Evolutionary conservation across 64 coral and sea anemone genomes (phyloP).

Genomic region (Orbicella faveolata): DNA sequence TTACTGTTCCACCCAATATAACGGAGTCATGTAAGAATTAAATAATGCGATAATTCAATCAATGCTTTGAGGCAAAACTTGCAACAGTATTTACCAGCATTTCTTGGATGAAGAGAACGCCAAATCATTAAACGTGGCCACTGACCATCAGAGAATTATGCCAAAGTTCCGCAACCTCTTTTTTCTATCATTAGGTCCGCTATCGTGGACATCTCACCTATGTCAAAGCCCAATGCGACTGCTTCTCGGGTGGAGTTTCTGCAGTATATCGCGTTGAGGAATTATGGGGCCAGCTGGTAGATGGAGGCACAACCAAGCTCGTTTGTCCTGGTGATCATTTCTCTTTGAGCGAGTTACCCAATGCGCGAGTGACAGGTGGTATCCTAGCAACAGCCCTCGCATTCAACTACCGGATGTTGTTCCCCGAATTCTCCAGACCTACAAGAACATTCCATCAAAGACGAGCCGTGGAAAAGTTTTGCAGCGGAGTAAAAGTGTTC

Average conservation of each 20-base stretch:
- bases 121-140: too few relatives aligned
- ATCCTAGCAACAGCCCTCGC: slow-evolving; percentile 18
- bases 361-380: slow-evolving; percentile 10
- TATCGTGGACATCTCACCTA: slow-evolving; percentile 23
- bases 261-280: background rate
- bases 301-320: slow-evolving; percentile 4
- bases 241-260: background rate
- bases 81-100: too few relatives aligned
- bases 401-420: slow-evolving; percentile 26
- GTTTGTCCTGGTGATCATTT: slow-evolving; percentile 49
- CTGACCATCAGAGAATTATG: background rate
- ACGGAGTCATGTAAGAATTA: too few relatives aligned
- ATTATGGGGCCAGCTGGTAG: slow-evolving; percentile 17
- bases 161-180: background rate
- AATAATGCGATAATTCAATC: too few relatives aligned
- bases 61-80: too few relatives aligned
- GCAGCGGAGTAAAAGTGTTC: background rate
- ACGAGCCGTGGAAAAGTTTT: slow-evolving; percentile 15
- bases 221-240: background rate
- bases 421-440: slow-evolving; percentile 29
- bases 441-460: slow-evolving; percentile 5
- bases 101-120: too few relatives aligned
- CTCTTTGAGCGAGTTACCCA: slow-evolving; percentile 30
- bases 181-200: background rate
- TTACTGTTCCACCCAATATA: too few relatives aligned